Base-by-base conservation (phyloP, 1,140 invertebrate genomes). In the Cydia fagiglandana region DNA sequence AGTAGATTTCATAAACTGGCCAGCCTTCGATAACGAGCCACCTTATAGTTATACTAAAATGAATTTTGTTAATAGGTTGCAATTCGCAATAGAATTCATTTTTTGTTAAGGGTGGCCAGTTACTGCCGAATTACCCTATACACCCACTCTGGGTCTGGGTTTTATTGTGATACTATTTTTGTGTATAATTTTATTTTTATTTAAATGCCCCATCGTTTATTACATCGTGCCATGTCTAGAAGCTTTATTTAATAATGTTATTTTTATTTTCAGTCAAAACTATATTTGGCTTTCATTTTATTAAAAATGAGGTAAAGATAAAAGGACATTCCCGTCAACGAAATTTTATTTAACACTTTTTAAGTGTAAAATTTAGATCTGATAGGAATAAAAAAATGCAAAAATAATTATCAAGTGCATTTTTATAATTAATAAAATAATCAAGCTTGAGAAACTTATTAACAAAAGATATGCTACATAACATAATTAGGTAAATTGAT, bases 141-240 rank as follows among this genome's bases (percentile, higher is more conserved):
- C n/a, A n/a, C n/a, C n/a, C n/a, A n/a, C n/a, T n/a, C n/a, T n/a
- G n/a, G n/a, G n/a, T n/a, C n/a, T n/a, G n/a, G n/a, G n/a, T 53
- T n/a, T 47, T 20, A 73, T 53, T 68, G 50, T 73, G 28, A 66
- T 53, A 56, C 24, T 64, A 41, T 38, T 64, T 76, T 12, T 61
- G 20, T 61, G 6, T 61, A 61, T 61, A 24, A 12, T 24, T 24
- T 61, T 12, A 7, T 24, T 61, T 61, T 24, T 2, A 24, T 61
- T 61, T 61, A 12, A 61, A 24, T 61, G 20, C 4, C 17, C 20
- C 56, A 24, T 61, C 56, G 17, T 70, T 70, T 70, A 38, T 70
- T 70, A 38, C 66, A 70, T 70, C 66, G 66, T 70, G 66, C 66
- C 66, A 70, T 70, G 66, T 70, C 66, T 70, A 38, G 45, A 45